A percentile compares a stretch with the other conserved stretches of the same genome.
Conservation (phyloP, 2,888 invertebrate species). For the Chymomyza caudatula region DNA sequence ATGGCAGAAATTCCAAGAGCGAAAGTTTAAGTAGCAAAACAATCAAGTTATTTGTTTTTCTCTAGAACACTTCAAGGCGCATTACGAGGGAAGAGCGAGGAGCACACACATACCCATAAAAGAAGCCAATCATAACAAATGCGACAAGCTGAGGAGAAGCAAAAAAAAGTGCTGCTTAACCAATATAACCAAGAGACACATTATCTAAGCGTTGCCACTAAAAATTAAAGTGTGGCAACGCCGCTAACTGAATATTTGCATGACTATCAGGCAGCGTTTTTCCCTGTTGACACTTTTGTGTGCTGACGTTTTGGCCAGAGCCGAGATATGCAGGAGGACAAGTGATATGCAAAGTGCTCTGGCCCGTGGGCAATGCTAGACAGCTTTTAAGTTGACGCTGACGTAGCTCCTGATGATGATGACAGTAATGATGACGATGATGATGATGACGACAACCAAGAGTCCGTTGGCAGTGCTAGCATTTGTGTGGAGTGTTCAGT, state of each 20-base stretch:
- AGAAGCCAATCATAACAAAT: slow-evolving; percentile 48
- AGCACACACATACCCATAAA: slow-evolving; percentile 20
- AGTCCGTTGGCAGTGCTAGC: not conserved
- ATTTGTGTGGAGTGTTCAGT: not conserved
- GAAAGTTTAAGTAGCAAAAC: not conserved
- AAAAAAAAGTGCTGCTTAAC: not conserved
- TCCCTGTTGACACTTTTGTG: slow-evolving; percentile 63
- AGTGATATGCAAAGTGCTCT: slow-evolving; percentile 5
- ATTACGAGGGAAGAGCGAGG: slow-evolving; percentile 26
- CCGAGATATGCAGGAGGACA: slow-evolving; percentile 2
- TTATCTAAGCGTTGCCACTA: not conserved
- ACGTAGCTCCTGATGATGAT: not conserved
- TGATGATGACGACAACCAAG: not conserved
- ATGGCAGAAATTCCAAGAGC: slow-evolving; percentile 2
- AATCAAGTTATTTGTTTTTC: slow-evolving; percentile 8
- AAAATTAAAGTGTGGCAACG: slow-evolving; percentile 10
- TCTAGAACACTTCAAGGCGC: slow-evolving; percentile 55
- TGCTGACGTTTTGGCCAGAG: slow-evolving; percentile 26
- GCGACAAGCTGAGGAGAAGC: not conserved
- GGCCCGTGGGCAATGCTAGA: not conserved
- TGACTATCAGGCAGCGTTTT: slow-evolving; percentile 14
- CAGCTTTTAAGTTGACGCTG: not conserved
- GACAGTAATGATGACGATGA: not conserved
- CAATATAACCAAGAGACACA: slow-evolving; percentile 4
- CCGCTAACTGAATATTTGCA: slow-evolving; percentile 6